Evolutionary conservation across 2,888 invertebrate species (phyloP).

Genomic region (Cyclophora albipunctata): DNA sequence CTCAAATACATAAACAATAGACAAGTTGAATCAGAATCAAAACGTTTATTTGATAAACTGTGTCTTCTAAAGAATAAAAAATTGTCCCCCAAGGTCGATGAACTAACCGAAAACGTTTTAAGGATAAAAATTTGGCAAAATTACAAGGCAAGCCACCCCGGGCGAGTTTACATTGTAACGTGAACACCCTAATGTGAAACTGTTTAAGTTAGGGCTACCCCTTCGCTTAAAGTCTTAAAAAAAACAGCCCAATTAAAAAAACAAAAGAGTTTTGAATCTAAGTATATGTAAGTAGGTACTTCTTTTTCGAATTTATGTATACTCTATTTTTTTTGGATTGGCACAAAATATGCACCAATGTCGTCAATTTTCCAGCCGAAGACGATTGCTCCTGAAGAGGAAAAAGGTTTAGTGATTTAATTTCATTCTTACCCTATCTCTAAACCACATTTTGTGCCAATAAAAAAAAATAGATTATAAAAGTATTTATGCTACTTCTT

Average conservation of each 20-base stretch:
- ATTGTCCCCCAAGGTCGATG: conserved; percentile 32
- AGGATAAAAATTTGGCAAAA: conserved; percentile 71
- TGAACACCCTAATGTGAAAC: conserved; percentile 68
- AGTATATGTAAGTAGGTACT: no score
- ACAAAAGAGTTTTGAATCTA: neutral
- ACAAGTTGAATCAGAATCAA: conserved; percentile 34
- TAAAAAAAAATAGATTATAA: no score
- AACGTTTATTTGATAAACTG: conserved; percentile 49
- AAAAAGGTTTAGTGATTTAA: no score
- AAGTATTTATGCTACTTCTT: no score
- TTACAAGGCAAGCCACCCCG: conserved; percentile 69
- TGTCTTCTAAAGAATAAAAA: conserved; percentile 43
- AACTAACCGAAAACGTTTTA: conserved; percentile 46
- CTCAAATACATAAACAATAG: conserved; percentile 8
- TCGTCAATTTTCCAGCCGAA: no score
- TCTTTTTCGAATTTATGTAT: no score
- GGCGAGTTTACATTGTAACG: conserved; percentile 68
- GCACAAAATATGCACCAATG: no score
- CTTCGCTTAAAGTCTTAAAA: neutral
- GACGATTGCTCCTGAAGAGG: no score
- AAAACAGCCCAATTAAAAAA: neutral
- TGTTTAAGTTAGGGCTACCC: conserved; percentile 58
- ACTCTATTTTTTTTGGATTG: no score
- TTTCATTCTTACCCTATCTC: no score
- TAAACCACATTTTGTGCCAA: no score